Conservation (phyloP, 2,113 vertebrate species). For the Opisthocomus hoazin region DNA sequence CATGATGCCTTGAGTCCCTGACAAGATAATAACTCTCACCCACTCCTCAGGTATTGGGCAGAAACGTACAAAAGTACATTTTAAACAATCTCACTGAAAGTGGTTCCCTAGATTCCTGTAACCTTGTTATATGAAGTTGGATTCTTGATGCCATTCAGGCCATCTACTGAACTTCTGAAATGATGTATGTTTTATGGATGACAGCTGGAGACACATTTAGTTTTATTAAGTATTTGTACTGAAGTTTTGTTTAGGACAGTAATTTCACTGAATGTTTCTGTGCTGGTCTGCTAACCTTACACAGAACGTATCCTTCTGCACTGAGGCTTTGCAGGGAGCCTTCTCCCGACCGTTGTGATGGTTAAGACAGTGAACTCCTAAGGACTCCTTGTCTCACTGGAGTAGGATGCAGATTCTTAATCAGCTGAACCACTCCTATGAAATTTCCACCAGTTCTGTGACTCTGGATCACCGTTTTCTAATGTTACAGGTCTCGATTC, state of each 20-base stretch:
- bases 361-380: not conserved
- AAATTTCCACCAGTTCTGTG: not conserved
- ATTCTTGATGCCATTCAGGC: not conserved
- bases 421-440: not conserved
- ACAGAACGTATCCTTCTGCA: not conserved
- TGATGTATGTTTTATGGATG: not conserved
- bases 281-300: not conserved
- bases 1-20: not conserved
- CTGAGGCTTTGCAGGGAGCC: rapidly evolving
- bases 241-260: not conserved
- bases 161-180: not conserved
- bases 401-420: not conserved
- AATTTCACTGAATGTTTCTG: not conserved
- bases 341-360: not conserved
- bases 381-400: not conserved
- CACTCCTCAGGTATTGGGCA: rapidly evolving
- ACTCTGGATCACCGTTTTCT: not conserved
- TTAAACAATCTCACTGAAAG: not conserved
- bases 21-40: not conserved
- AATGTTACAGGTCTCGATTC: rapidly evolving
- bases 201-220: not conserved
- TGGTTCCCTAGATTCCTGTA: not conserved
- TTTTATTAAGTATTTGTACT: not conserved
- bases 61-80: not conserved
- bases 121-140: not conserved